Evolutionary conservation across 2,797 vertebrate species (phyloP).

Genomic region (Vespertilio murinus): DNA sequence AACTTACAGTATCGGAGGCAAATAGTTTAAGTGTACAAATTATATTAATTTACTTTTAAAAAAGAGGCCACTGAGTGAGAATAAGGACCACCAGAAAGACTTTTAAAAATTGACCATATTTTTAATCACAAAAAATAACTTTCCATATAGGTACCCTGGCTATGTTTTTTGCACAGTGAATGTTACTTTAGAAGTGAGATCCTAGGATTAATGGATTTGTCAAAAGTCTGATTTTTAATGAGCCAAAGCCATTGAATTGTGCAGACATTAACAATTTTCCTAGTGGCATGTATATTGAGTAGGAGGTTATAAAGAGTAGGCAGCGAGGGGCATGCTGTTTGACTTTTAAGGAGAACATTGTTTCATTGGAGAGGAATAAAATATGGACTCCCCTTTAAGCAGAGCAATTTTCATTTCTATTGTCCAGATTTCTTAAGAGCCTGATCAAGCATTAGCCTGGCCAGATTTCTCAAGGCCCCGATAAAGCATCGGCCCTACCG

Average conservation of each 20-base stretch:
- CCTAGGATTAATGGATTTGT: background rate
- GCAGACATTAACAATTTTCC: background rate
- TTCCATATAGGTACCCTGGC: background rate
- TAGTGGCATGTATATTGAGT: background rate
- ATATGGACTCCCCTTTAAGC: constrained; percentile 32
- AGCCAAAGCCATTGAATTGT: background rate
- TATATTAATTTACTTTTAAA: background rate
- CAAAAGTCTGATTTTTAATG: constrained; percentile 31
- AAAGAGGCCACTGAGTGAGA: background rate
- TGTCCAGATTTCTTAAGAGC: constrained; percentile 41
- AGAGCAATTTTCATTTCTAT: constrained; percentile 45
- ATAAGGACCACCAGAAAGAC: background rate
- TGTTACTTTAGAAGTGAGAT: background rate
- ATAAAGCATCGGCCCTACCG: background rate
- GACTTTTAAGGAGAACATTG: constrained; percentile 43
- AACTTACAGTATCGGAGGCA: background rate
- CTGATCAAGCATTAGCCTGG: constrained; percentile 15
- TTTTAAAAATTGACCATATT: background rate
- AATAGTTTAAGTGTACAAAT: constrained; percentile 5
- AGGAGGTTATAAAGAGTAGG: background rate
- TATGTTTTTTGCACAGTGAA: constrained; percentile 1
- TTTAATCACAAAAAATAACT: background rate
- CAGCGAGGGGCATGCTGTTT: background rate
- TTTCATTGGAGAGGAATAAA: constrained; percentile 27
- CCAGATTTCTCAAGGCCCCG: constrained; percentile 17